Evolutionary conservation across 2,113 vertebrate genomes (phyloP).

Genomic region (Myrmecobius fasciatus): DNA sequence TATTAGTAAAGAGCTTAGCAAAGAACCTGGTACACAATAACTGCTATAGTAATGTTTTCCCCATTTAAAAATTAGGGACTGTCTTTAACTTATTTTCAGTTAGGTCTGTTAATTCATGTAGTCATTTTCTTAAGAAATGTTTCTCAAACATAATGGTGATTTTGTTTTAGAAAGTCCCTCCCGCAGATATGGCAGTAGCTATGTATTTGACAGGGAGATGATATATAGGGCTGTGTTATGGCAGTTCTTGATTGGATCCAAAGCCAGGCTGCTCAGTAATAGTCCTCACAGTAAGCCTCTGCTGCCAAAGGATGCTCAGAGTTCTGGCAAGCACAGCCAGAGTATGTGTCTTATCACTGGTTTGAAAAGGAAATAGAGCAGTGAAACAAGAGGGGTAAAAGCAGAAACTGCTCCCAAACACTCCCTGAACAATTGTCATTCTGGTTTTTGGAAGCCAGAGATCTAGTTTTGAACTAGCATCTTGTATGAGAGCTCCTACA

Average conservation of each 20-base stretch:
- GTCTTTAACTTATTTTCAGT: neutral
- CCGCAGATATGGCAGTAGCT: slow-evolving; percentile 3
- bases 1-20: neutral
- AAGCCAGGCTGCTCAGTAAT: neutral
- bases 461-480: neutral
- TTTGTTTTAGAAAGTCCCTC: neutral
- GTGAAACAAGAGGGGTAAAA: neutral
- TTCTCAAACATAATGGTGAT: neutral
- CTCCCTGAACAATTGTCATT: neutral
- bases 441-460: neutral
- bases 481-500: neutral
- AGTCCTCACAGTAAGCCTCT: neutral
- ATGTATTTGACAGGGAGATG: slow-evolving; percentile 1
- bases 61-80: neutral
- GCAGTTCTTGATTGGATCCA: neutral
- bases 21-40: neutral
- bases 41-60: neutral
- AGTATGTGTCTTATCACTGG: neutral
- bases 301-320: neutral
- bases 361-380: slow-evolving; percentile 38
- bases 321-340: neutral
- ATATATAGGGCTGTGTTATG: neutral
- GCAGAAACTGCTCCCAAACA: slow-evolving; percentile 18
- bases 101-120: slow-evolving; percentile 28
- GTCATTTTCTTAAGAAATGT: neutral